These are phyloP conservation scores for Muntiacus reevesi DNA, from an alignment of 2,113 vertebrate species.

Conservation along the genomic window DNA sequence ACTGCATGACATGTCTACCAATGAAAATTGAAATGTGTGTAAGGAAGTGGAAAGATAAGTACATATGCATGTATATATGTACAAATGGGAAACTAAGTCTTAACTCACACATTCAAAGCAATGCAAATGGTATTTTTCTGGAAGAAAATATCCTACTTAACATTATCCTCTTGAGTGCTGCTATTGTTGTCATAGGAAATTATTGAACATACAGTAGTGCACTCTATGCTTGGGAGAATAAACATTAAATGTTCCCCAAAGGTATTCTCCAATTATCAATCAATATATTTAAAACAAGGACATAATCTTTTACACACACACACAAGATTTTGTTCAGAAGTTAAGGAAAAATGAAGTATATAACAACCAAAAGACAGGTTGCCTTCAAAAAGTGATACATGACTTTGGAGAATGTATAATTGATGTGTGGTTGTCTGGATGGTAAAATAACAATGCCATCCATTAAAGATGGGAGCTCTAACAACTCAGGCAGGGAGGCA, in stretches of 20 bases:
- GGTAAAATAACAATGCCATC: constrained; percentile 81
- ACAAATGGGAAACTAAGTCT: neutral
- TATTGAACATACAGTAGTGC: constrained; percentile 30
- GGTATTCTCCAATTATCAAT: constrained; percentile 55
- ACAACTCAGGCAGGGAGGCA: constrained; percentile 79
- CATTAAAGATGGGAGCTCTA: constrained; percentile 82
- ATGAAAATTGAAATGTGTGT: neutral
- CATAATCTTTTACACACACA: neutral
- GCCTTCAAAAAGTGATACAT: constrained; percentile 71
- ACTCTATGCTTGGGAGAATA: neutral
- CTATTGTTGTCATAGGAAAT: constrained; percentile 44
- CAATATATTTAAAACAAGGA: constrained; percentile 49
- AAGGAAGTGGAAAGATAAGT: neutral
- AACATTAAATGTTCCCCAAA: constrained; percentile 13
- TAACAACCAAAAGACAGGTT: constrained; percentile 69
- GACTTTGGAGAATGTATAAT: constrained; percentile 78
- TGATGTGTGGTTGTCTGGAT: constrained; percentile 78
- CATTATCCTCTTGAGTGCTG: constrained; percentile 20
- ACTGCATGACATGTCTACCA: neutral
- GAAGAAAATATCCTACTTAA: constrained; percentile 49
- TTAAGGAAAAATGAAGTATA: constrained; percentile 50
- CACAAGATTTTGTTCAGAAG: constrained; percentile 52
- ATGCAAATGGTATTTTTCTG: constrained; percentile 6
- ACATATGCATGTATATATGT: neutral
- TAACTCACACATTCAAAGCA: neutral